Percentiles rank a stretch among this genome's conserved stretches.
These are phyloP conservation scores for Phoenicopterus ruber DNA, from an alignment of 2,113 vertebrate genomes.

Conservation along the genomic window DNA sequence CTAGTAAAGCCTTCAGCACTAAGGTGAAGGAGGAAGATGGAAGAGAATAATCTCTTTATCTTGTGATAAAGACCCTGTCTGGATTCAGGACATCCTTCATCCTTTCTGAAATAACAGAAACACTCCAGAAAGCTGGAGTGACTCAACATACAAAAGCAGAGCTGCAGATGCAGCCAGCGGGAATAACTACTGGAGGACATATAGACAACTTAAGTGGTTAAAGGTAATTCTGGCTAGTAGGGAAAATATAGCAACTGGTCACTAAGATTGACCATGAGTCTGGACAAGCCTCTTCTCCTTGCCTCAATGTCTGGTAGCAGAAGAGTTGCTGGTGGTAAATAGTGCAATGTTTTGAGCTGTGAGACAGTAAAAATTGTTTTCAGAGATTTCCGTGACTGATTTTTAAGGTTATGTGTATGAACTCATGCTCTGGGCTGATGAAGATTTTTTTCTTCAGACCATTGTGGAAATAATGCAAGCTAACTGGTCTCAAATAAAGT, in stretches of 20 bases:
- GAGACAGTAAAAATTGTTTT: neutral
- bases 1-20: neutral
- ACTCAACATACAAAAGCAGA: neutral
- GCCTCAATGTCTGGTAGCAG: neutral
- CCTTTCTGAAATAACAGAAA: neutral
- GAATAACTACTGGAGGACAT: neutral
- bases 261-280: neutral
- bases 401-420: neutral
- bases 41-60: too few species aligned
- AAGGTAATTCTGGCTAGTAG: neutral
- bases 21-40: neutral
- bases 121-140: neutral
- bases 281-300: neutral
- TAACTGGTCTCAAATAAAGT: neutral
- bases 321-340: neutral
- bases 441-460: neutral
- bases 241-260: neutral
- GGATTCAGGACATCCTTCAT: neutral
- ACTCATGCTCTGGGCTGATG: neutral
- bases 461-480: neutral
- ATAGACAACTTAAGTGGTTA: neutral
- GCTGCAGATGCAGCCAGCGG: neutral
- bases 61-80: neutral
- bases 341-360: neutral
- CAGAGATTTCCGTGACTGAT: neutral